These are phyloP conservation scores for Meriones psammophilus DNA, from an alignment of 2,797 vertebrate species.

Conservation along the genomic window DNA sequence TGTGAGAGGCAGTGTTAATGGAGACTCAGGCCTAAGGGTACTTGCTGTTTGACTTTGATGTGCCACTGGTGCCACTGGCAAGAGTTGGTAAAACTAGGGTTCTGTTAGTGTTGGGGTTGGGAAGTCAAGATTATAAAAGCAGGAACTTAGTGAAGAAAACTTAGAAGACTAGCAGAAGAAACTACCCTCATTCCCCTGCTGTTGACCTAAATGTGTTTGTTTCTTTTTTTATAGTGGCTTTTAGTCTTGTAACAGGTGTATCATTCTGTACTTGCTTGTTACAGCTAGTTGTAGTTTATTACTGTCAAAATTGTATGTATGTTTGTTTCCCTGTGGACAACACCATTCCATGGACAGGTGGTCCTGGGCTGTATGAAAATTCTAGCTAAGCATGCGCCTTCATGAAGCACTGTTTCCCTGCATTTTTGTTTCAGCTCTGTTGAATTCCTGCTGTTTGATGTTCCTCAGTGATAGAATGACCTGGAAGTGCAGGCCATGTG, in stretches of 20 bases:
- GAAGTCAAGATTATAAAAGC: neutral
- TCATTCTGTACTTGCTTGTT: neutral
- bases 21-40: fast-evolving
- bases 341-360: neutral
- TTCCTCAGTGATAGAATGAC: neutral
- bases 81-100: neutral
- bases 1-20: no score
- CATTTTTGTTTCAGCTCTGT: neutral
- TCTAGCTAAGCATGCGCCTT: neutral
- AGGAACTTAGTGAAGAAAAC: neutral
- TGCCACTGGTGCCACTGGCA: neutral
- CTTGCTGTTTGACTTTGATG: neutral
- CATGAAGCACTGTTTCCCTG: neutral
- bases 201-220: neutral
- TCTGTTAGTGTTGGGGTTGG: neutral
- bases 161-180: neutral
- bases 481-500: neutral
- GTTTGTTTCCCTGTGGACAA: neutral
- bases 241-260: neutral
- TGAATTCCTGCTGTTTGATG: neutral
- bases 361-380: neutral
- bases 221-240: neutral
- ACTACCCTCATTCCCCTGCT: neutral
- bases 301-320: neutral
- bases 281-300: neutral